Base-by-base conservation (phyloP, 2,797 vertebrate species). In the Oryzias dopingdopingensis region DNA sequence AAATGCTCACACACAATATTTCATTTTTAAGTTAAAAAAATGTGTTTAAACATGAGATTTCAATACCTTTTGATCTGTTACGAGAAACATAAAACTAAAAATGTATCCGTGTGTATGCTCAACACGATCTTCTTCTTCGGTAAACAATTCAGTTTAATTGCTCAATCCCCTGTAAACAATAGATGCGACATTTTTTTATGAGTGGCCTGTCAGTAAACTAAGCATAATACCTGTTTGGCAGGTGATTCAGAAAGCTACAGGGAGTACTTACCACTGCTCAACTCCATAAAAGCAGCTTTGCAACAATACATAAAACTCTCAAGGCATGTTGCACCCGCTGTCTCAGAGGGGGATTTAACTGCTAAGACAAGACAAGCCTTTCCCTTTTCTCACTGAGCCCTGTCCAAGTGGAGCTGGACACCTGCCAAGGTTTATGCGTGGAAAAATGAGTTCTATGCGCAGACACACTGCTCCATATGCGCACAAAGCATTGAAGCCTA, bases 271-370 rank as follows among this genome's bases (percentile, higher is more conserved):
- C 65, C 41, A 51, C 69, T 58, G 65, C 74, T 81, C 76, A 76
- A 77, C 70, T 76, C 81, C 73, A 74, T 83, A 78, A 82, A 83
- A 78, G 48, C 69, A 49, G 77, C 79, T 81, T 75, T 15, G 57
- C 75, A 80, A 86, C 85, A 85, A 88, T 81, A 77, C 81, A 85
- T 86, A 85, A 86, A 88, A 85, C 80, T 84, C 70, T 65, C 14
- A 15, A 52, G 81, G 82, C 63, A 44, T 65, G 76, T 82, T 80
- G 78, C 70, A 56, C 58, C 77, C 18, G 17, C 55, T 1, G 72
- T 77, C 84, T 87, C 80, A 65, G 72, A 84, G 81, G 85, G 80
- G 81, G 84, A 87, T 89, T 87, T 85, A 79, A 84, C 65, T 0
- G 16, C 76, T 80, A 78, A 86, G 80, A 87, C 80, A 76, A 85